Percentiles rank a stretch among this genome's conserved stretches.
Evolutionary conservation across 2,113 vertebrate genomes (phyloP).

Genomic region (Hymenochirus boettgeri): DNA sequence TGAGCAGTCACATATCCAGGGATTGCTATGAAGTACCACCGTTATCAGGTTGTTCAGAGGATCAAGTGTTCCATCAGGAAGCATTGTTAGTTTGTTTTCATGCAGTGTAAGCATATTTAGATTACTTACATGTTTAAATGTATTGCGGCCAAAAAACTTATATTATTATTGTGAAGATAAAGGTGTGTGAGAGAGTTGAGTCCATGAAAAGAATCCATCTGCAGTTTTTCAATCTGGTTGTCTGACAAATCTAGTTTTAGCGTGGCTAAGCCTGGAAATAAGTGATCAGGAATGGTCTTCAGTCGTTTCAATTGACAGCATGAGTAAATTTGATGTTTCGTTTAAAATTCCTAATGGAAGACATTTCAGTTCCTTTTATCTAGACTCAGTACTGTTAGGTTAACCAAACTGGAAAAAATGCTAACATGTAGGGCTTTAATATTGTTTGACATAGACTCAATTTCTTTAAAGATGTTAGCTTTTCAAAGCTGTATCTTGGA

Average conservation of each 20-base stretch:
- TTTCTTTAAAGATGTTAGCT: constrained; percentile 57
- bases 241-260: constrained; percentile 68
- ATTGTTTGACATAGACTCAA: constrained; percentile 73
- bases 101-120: constrained; percentile 67
- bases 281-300: constrained; percentile 47
- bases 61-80: constrained; percentile 64
- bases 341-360: constrained; percentile 52
- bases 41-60: constrained; percentile 48
- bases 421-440: constrained; percentile 55
- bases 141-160: constrained; percentile 46
- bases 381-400: constrained; percentile 66
- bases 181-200: constrained; percentile 47
- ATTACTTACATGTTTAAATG: constrained; percentile 60
- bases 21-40: constrained; percentile 66
- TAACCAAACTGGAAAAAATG: constrained; percentile 47
- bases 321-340: constrained; percentile 43
- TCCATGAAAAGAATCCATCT: constrained; percentile 44
- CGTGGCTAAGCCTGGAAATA: constrained; percentile 62
- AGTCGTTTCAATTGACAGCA: constrained; percentile 59
- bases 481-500: constrained; percentile 38
- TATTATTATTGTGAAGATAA: constrained; percentile 58
- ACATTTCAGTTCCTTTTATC: constrained; percentile 62
- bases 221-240: constrained; percentile 66
- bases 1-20: constrained; percentile 82
- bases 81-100: constrained; percentile 64